These are phyloP conservation scores for Melieria omissa DNA, from an alignment of 2,888 invertebrate genomes.

Conservation along the genomic window DNA sequence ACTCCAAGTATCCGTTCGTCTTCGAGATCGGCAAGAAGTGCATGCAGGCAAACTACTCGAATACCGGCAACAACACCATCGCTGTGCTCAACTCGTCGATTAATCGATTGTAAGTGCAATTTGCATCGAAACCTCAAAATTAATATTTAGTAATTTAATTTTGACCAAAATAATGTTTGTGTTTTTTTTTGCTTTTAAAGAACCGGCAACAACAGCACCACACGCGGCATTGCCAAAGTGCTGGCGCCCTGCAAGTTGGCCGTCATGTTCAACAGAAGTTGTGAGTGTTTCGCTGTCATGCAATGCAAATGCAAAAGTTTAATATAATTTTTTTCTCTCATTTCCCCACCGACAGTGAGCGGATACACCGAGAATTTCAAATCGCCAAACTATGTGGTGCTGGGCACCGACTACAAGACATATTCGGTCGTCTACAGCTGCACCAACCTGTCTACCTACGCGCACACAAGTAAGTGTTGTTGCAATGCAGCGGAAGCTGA, in stretches of 20 bases:
- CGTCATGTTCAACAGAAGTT: conserved; percentile 52
- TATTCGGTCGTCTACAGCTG: conserved; percentile 75
- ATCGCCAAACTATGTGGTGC: conserved; percentile 68
- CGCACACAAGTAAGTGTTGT: conserved; percentile 57
- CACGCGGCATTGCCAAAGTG: conserved; percentile 56
- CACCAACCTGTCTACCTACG: conserved; percentile 53
- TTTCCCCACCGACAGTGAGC: background rate
- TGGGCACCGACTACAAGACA: conserved; percentile 73
- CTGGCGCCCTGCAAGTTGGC: conserved; percentile 56
- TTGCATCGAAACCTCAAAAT: background rate
- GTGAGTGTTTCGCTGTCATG: conserved; percentile 45
- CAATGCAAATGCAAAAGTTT: background rate
- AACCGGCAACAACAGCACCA: conserved; percentile 52
- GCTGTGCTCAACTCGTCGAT: conserved; percentile 68
- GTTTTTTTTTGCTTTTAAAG: conserved; percentile 14
- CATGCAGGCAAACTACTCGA: conserved; percentile 75
- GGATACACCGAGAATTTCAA: too few species aligned
- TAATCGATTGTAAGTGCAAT: conserved; percentile 54
- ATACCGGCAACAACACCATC: conserved; percentile 67
- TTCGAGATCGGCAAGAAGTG: conserved; percentile 81
- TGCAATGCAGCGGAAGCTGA: too few species aligned
- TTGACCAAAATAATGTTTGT: background rate
- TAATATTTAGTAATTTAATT: background rate
- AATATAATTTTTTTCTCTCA: background rate
- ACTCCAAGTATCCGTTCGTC: conserved; percentile 79